These are phyloP conservation scores for Microchirus variegatus DNA, from an alignment of 2,797 vertebrate species.

Conservation along the genomic window DNA sequence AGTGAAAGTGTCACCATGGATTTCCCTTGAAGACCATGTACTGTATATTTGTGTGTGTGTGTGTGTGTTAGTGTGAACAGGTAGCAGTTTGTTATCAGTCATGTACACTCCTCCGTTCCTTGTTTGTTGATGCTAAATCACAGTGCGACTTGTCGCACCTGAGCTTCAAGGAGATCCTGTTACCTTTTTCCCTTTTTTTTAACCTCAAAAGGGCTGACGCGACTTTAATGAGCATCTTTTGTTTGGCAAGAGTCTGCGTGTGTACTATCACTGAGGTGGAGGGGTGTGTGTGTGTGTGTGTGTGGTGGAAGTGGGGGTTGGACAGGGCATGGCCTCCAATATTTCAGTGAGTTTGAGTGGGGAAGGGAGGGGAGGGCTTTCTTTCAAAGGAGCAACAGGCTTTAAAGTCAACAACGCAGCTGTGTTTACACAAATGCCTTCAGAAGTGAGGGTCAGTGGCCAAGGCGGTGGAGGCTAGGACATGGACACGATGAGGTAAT, in stretches of 20 bases:
- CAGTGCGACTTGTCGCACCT: slow-evolving; percentile 65
- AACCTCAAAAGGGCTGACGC: slow-evolving; percentile 21
- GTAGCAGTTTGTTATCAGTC: slow-evolving; percentile 43
- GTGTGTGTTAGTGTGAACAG: slow-evolving; percentile 6
- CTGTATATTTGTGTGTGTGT: neutral
- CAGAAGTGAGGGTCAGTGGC: slow-evolving; percentile 42
- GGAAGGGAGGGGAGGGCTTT: neutral
- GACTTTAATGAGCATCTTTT: slow-evolving; percentile 59
- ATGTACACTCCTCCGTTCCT: slow-evolving; percentile 29
- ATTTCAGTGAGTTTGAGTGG: slow-evolving; percentile 25
- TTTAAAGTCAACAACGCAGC: slow-evolving; percentile 80
- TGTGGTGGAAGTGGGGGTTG: neutral
- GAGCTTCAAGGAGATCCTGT: slow-evolving; percentile 71
- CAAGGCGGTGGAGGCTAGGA: slow-evolving; percentile 5
- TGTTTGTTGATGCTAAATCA: slow-evolving; percentile 66
- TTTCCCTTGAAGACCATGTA: slow-evolving; percentile 9
- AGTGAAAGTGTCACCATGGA: slow-evolving; percentile 39
- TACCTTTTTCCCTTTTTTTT: slow-evolving; percentile 38
- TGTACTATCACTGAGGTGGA: slow-evolving; percentile 29
- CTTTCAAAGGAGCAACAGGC: slow-evolving; percentile 66
- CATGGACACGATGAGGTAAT: slow-evolving; percentile 57
- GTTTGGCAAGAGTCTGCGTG: slow-evolving; percentile 52
- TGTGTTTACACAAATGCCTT: slow-evolving; percentile 80
- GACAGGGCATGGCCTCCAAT: slow-evolving; percentile 1
- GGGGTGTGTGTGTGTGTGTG: neutral